Evolutionary conservation across 1,140 invertebrate genomes (phyloP), one percentile per base, ranked within the genome.

Genomic region (Mizuhopecten yessoensis): DNA sequence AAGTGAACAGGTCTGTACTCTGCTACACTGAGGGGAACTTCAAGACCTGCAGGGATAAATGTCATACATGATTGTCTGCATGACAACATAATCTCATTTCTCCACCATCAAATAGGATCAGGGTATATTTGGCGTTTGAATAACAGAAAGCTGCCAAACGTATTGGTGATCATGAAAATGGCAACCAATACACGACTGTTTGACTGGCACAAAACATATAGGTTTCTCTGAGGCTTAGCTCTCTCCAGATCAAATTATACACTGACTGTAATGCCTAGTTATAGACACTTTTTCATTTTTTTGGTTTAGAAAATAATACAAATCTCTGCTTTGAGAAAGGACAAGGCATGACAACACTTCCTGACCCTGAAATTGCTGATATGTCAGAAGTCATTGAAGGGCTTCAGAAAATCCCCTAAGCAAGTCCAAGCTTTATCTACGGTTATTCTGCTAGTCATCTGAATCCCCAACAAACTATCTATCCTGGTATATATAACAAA

Each of bases 61-160:
- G 57, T 75, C 57, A 75, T 75, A 75, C 57, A 75, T 29, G 57
- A 75, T 75, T 75, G 57, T 75, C 57, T 75, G 57, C 57, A 75
- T 75, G 57, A 75, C 57, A 75, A 75, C n/a, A 75, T 75, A 75
- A 75, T 75, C 57, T n/a, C 57, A 75, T 75, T 75, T 7, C 57
- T 75, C 57, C 5, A n/a, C 57, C 57, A 75, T 75, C 57, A 75
- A 75, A 75, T 29, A 75, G 57, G 57, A 75, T 75, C 57, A 75
- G 23, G n/a, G 57, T 75, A 75, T 75, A 75, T 75, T 75, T 75
- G 57, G 57, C 57, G n/a, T 75, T 75, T 75, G 57, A 75, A 75
- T 75, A 75, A 75, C 57, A 75, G 57, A 75, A 75, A 75, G 57
- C 57, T 75, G 57, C 57, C 57, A 75, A 75, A 75, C 57, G 29